These are phyloP conservation scores for Drosophila ogumai DNA, from an alignment of 1,140 invertebrate species.

Conservation along the genomic window DNA sequence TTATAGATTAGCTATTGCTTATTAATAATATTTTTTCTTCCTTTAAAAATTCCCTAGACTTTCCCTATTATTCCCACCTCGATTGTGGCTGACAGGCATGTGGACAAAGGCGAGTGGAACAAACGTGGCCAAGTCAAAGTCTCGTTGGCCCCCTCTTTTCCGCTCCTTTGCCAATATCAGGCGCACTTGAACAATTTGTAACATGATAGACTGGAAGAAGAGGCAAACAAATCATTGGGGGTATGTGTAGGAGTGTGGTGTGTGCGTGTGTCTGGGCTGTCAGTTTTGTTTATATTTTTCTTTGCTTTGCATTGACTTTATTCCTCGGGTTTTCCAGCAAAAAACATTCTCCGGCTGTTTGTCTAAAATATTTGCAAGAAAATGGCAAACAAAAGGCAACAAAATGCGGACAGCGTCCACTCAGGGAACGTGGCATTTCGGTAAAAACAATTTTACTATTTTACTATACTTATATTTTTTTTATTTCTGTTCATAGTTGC, in stretches of 20 bases:
- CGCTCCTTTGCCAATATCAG: conserved; percentile 60
- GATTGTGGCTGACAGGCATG: conserved; percentile 39
- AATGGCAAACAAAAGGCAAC: conserved; percentile 71
- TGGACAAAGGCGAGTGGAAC: conserved; percentile 70
- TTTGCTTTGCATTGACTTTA: conserved; percentile 79
- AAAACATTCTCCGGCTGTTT: conserved; percentile 50
- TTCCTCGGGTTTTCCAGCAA: conserved; percentile 33
- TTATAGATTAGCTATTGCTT: no score
- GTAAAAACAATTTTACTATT: conserved; percentile 34
- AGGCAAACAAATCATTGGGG: conserved; percentile 63
- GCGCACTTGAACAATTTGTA: conserved; percentile 80
- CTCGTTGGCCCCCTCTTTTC: conserved; percentile 15
- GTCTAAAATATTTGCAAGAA: conserved; percentile 78
- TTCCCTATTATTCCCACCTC: background rate
- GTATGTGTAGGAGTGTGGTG: background rate
- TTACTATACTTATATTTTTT: conserved; percentile 2
- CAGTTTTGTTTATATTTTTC: conserved; percentile 78
- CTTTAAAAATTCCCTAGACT: background rate
- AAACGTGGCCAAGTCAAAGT: conserved; percentile 65
- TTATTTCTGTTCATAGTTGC: conserved; percentile 9
- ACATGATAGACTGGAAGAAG: conserved; percentile 71
- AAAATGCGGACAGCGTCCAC: conserved; percentile 40
- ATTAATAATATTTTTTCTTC: no score
- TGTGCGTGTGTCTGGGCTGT: conserved; percentile 19
- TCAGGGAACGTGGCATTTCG: background rate